Percentiles rank a stretch among this genome's conserved stretches.
phyloP scores from a whole-genome alignment of 2,113 vertebrate genomes.

The Ornithorhynchus anatinus region DNA sequence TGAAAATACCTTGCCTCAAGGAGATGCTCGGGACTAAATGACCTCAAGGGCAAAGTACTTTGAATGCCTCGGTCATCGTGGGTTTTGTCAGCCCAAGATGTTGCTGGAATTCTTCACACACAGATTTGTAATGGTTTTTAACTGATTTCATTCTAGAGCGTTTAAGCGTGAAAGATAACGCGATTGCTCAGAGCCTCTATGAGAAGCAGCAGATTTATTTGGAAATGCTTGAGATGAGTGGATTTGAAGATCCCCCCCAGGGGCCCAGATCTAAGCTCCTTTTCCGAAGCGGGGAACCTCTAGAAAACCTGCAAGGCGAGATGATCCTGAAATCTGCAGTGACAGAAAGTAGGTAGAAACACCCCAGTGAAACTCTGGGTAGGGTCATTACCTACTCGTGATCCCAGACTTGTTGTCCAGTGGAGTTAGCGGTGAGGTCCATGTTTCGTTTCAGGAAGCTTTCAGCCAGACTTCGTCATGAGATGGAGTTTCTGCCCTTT shows the following conservation, averaged over 20 bases:
- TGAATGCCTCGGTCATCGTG: no score
- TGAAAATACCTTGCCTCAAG: no score
- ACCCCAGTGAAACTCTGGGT: neutral
- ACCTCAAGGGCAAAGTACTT: no score
- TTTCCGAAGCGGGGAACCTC: conserved; percentile 76
- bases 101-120: no score
- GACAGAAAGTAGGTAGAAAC: conserved; percentile 77
- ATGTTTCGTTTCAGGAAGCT: no score
- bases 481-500: no score
- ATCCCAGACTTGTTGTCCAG: neutral
- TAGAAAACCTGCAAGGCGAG: conserved; percentile 87
- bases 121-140: no score
- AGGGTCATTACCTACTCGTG: rapidly evolving
- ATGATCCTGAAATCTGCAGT: conserved; percentile 83
- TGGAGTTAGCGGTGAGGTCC: no score
- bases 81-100: no score
- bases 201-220: conserved; percentile 92
- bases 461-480: no score
- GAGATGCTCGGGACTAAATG: no score
- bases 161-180: conserved; percentile 80
- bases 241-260: conserved; percentile 72
- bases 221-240: conserved; percentile 80
- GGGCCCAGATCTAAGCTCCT: conserved; percentile 63
- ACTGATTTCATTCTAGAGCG: conserved; percentile 77
- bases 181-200: conserved; percentile 78